Evolutionary conservation across 2,797 vertebrate genomes (phyloP).

Genomic region (Silurus lanzhouensis): DNA sequence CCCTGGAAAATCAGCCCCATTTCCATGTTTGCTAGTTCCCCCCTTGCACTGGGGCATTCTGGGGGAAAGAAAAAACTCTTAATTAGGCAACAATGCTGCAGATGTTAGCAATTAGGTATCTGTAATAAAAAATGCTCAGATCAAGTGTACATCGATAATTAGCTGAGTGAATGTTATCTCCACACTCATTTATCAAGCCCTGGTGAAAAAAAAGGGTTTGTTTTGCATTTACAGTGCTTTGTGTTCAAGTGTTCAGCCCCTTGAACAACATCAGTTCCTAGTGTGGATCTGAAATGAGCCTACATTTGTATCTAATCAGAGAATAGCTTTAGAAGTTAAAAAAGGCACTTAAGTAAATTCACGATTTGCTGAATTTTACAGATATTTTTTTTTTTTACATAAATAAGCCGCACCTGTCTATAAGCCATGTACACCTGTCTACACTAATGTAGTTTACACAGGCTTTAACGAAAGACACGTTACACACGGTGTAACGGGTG

Average conservation of each 20-base stretch:
- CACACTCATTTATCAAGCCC: conserved; percentile 24
- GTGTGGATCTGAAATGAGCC: background rate
- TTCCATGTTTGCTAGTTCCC: conserved; percentile 24
- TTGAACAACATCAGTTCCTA: background rate
- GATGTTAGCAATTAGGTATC: conserved; percentile 42
- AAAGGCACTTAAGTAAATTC: too few species aligned
- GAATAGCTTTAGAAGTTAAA: too few species aligned
- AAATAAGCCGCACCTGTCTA: too few species aligned
- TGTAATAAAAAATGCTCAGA: conserved; percentile 44
- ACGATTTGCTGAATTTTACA: too few species aligned
- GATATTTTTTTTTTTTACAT: too few species aligned
- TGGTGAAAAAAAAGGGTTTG: background rate
- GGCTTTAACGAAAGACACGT: too few species aligned
- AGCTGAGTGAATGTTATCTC: conserved; percentile 20
- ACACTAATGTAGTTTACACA: too few species aligned
- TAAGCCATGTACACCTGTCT: too few species aligned
- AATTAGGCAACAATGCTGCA: conserved; percentile 38
- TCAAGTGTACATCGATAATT: conserved; percentile 30
- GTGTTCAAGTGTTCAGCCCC: background rate
- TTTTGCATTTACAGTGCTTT: conserved; percentile 8
- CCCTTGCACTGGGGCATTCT: conserved; percentile 19
- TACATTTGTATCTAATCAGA: background rate
- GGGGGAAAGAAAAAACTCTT: conserved; percentile 28
- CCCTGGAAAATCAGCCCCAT: conserved; percentile 40
- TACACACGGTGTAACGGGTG: too few species aligned